These are phyloP conservation scores for Pipistrellus pygmaeus DNA, from an alignment of 2,797 vertebrate species.

Conservation along the genomic window DNA sequence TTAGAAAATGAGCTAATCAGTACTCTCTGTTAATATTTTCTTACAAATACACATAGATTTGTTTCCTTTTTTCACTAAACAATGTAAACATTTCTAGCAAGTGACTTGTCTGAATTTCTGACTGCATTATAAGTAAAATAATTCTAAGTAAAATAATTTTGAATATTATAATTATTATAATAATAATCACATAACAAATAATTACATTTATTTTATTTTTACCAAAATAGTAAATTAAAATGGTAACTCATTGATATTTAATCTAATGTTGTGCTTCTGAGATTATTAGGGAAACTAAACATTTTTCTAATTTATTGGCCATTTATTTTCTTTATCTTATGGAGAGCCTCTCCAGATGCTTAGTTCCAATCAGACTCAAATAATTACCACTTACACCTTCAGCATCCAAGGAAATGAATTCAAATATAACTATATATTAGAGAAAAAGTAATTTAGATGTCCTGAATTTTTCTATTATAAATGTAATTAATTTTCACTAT, in stretches of 20 bases:
- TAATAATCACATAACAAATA: neutral
- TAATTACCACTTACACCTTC: slow-evolving; percentile 20
- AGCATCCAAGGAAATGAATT: slow-evolving; percentile 49
- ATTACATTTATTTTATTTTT: neutral
- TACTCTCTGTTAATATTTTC: neutral
- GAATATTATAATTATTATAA: neutral
- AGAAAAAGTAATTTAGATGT: slow-evolving; percentile 11
- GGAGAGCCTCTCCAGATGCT: neutral
- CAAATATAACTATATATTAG: slow-evolving; percentile 10
- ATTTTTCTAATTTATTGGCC: slow-evolving; percentile 31
- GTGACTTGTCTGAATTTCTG: neutral
- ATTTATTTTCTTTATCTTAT: slow-evolving; percentile 8
- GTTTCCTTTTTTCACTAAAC: neutral
- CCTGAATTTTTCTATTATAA: neutral
- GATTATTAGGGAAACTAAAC: neutral
- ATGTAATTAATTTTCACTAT: neutral
- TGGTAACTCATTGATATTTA: neutral
- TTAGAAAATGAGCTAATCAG: neutral
- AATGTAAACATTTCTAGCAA: neutral
- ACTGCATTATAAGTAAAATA: neutral
- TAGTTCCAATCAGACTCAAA: slow-evolving; percentile 24
- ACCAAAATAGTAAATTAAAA: neutral
- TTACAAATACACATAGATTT: neutral
- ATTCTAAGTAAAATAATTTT: neutral
- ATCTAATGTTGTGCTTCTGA: slow-evolving; percentile 9